Evolutionary conservation across 2,113 vertebrate genomes (phyloP).

Genomic region (Cercopithecus mona): DNA sequence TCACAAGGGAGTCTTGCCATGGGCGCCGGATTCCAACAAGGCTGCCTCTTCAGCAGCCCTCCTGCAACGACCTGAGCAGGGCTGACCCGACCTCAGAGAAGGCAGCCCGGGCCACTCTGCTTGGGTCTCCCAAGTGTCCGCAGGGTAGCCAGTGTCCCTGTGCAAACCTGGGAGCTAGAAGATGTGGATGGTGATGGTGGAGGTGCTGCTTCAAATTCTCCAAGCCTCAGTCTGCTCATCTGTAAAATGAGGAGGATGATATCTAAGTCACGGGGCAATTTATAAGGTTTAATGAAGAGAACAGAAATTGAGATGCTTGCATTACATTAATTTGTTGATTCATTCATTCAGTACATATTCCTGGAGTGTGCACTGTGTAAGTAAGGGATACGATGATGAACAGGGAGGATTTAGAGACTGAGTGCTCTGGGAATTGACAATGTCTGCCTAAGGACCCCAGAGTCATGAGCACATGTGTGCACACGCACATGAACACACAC

Average conservation of each 20-base stretch:
- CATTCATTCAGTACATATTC: neutral
- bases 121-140: neutral
- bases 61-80: neutral
- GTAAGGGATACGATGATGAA: neutral
- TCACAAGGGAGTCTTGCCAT: neutral
- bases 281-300: neutral
- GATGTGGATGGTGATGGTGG: neutral
- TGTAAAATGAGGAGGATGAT: neutral
- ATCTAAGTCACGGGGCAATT: neutral
- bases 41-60: neutral
- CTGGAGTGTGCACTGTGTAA: neutral
- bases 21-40: neutral
- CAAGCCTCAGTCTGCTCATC: neutral
- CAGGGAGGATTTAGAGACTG: neutral
- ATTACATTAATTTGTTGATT: neutral
- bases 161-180: neutral
- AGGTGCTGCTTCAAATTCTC: no score
- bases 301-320: neutral
- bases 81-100: neutral
- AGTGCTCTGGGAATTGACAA: neutral
- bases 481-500: rapidly evolving
- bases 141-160: neutral
- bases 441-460: neutral
- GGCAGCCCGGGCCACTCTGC: neutral
- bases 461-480: neutral